A percentile compares a stretch with the other conserved stretches of the same genome.
phyloP scores from a whole-genome alignment of 2,113 vertebrate genomes.

The Grus americana region DNA sequence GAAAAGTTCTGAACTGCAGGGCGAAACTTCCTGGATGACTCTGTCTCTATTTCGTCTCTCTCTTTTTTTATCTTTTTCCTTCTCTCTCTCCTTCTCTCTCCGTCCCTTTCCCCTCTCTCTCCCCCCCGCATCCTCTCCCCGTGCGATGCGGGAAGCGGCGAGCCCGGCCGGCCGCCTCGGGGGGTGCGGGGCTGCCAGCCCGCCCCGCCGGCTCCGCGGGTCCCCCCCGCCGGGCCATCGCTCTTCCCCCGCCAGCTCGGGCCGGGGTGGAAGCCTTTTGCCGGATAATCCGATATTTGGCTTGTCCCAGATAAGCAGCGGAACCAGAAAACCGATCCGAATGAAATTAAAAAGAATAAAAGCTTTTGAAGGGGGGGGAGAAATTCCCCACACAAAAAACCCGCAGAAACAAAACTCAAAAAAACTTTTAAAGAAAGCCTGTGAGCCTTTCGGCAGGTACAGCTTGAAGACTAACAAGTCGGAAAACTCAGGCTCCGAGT shows the following conservation, averaged over 20 bases:
- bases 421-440: not conserved
- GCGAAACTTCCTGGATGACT: not conserved
- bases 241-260: not conserved
- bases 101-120: not conserved
- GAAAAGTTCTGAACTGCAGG: not conserved
- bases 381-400: no score
- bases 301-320: not conserved
- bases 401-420: fast-evolving
- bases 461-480: not conserved
- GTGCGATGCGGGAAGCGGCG: no score
- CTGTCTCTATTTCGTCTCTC: not conserved
- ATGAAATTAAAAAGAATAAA: not conserved
- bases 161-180: no score
- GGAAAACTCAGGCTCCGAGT: not conserved
- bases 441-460: not conserved
- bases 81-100: not conserved
- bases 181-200: not conserved
- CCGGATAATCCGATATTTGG: not conserved
- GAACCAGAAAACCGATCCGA: not conserved
- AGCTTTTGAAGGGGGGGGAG: no score
- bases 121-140: not conserved
- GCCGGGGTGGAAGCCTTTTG: not conserved
- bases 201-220: no score
- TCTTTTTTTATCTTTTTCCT: not conserved
- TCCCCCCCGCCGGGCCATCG: not conserved